Base-by-base conservation (phyloP, 2,113 vertebrate genomes). In the Seriola aureovittata region DNA sequence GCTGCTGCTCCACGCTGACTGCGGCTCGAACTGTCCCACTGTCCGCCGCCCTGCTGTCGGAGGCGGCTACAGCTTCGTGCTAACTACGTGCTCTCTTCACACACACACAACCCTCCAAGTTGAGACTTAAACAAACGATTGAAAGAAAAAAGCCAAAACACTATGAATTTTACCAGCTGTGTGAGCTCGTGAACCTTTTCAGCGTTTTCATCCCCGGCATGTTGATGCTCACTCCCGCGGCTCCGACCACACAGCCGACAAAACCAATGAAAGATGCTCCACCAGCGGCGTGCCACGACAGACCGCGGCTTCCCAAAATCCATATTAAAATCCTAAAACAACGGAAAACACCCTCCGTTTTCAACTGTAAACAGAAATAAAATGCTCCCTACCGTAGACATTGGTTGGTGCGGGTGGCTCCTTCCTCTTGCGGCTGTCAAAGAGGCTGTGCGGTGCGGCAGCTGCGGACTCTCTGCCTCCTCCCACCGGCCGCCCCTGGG, bases 391-490 rank as follows among this genome's bases (percentile, higher is more conserved):
- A 95, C 94, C 92, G 89, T 87, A 52, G 85, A 66, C 90, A 91
- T 93, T 17, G 8, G 58, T 42, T 13, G 63, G 52, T 60, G 82
- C 83, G 84, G 78, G 69, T n/a, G 75, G 73, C 54, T 88, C 59
- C 76, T 76, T 90, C 82, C 68, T 90, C 83, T 34, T 16, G 82
- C 81, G 75, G 78, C 59, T 90, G 71, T 85, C 81, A 42, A 25
- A 64, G 86, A 76, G 68, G 83, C 81, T 71, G 91, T 83, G 65
- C 70, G 69, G 85, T 72, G 73, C 82, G 52, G 88, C 70, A 73
- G 91, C 84, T 90, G 89, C 86, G 73, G 86, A 68, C 71, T 90
- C 82, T 88, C 79, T 91, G 91, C 91, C 91, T 90, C 91, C 92
- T 90, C 92, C 87, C 89, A 88, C 85, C 85, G 88, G 82, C 89